phyloP scores from a whole-genome alignment of 1,140 invertebrate genomes.

The Frieseomelitta varia region DNA sequence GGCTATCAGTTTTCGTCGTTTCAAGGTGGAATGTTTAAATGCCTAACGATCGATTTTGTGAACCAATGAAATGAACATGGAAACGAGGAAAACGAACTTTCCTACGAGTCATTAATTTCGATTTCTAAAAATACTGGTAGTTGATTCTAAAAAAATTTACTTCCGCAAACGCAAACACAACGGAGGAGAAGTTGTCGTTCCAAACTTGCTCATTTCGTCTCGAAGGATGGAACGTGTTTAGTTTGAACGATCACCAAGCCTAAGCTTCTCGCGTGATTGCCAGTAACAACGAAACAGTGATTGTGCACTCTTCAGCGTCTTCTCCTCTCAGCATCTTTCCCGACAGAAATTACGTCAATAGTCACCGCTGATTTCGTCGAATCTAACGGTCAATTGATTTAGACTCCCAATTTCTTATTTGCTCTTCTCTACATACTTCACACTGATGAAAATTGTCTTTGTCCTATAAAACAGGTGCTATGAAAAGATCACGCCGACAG shows the following conservation, averaged over 20 bases:
- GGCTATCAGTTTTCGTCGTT: too few relatives aligned
- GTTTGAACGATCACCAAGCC: constrained; percentile 3
- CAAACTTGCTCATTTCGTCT: too few relatives aligned
- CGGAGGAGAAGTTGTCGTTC: background rate
- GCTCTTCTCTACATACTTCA: background rate
- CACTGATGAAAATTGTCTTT: background rate
- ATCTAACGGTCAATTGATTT: constrained; percentile 44
- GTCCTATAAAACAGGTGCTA: too few relatives aligned
- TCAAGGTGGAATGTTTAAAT: background rate
- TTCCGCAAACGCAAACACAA: too few relatives aligned
- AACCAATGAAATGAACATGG: too few relatives aligned
- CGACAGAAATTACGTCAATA: constrained; percentile 42
- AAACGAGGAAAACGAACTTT: too few relatives aligned
- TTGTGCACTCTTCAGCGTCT: constrained; percentile 45
- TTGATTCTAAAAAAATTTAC: background rate
- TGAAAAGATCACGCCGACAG: background rate
- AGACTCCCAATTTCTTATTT: background rate
- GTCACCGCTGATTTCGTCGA: constrained; percentile 38
- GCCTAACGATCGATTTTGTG: too few relatives aligned
- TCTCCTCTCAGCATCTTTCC: background rate
- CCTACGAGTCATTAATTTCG: too few relatives aligned
- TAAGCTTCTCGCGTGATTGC: constrained; percentile 54
- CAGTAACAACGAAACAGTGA: constrained; percentile 52
- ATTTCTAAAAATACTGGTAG: too few relatives aligned
- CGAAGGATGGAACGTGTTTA: background rate